Evolutionary conservation across 2,797 vertebrate species (phyloP).

Genomic region (Argentina silus): DNA sequence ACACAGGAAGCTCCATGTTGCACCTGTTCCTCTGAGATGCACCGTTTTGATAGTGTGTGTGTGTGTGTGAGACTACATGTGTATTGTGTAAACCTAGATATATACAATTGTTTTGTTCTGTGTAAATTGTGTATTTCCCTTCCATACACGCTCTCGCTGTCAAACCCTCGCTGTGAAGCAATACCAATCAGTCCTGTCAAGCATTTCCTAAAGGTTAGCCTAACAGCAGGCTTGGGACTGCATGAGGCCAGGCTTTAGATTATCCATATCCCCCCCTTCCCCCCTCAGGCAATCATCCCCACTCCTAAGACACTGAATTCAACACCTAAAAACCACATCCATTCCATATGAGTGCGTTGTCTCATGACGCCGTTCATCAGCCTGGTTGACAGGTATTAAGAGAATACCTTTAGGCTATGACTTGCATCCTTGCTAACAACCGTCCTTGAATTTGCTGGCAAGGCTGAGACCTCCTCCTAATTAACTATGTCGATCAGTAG

Average conservation of each 20-base stretch:
- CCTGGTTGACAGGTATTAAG: too few relatives aligned
- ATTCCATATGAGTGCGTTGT: background rate
- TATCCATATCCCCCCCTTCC: constrained; percentile 42
- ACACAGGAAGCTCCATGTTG: background rate
- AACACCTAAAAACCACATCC: too few relatives aligned
- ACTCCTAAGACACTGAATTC: constrained; percentile 51
- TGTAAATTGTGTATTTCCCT: background rate
- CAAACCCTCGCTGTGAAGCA: constrained; percentile 47
- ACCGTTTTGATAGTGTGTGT: constrained; percentile 24
- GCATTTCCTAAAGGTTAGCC: constrained; percentile 68
- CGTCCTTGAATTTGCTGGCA: too few relatives aligned
- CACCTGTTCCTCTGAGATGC: background rate
- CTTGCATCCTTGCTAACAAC: too few relatives aligned
- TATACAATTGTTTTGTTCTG: constrained; percentile 46
- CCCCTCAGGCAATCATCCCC: constrained; percentile 59
- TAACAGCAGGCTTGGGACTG: constrained; percentile 66
- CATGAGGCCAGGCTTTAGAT: constrained; percentile 63
- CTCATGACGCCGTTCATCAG: too few relatives aligned
- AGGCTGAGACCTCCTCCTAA: too few relatives aligned
- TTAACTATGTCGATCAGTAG: too few relatives aligned
- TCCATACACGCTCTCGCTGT: constrained; percentile 51
- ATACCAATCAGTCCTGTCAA: constrained; percentile 50
- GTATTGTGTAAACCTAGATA: constrained; percentile 46
- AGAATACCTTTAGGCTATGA: too few relatives aligned
- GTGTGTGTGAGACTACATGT: constrained; percentile 31